These are phyloP conservation scores for Cairina moschata DNA, from an alignment of 2,113 vertebrate species.

Conservation along the genomic window DNA sequence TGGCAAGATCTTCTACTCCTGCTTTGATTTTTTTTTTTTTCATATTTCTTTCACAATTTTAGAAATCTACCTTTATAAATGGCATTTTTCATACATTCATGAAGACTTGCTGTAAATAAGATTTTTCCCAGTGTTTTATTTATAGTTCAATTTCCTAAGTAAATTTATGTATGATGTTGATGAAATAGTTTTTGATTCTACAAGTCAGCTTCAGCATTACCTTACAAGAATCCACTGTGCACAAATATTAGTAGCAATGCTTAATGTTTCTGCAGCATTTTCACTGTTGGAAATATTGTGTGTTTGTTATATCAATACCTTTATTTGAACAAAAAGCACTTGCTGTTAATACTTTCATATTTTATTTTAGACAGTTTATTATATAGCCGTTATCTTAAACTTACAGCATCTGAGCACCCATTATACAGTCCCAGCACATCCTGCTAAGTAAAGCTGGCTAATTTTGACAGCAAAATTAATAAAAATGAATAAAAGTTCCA, in stretches of 20 bases:
- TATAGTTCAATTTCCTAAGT: neutral
- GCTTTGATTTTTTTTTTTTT: neutral
- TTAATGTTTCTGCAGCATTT: neutral
- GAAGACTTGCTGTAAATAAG: neutral
- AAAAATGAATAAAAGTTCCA: neutral
- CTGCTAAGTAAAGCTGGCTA: neutral
- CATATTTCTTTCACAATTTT: neutral
- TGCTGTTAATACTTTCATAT: neutral
- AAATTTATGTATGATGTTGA: neutral
- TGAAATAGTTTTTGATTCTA: neutral
- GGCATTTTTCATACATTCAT: neutral
- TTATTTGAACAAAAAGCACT: neutral
- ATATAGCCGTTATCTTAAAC: neutral
- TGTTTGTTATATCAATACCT: neutral
- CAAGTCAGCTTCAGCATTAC: neutral
- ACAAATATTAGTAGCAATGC: neutral
- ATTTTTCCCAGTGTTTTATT: neutral
- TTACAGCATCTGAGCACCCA: neutral
- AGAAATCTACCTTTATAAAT: neutral
- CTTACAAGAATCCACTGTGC: neutral
- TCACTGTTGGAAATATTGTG: neutral
- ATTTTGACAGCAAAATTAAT: neutral
- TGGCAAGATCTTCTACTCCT: neutral
- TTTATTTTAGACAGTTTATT: slow-evolving; percentile 4
- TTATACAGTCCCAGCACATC: neutral